phyloP scores from a whole-genome alignment of 2,113 vertebrate genomes.

The chimpanzee (Pan troglodytes) region NHGRI_mPanTro3-v2.1_pri NC_072420.2:18021001-18021500 shows the following conservation, averaged over 20 bases:
- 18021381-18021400: neutral
- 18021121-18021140: neutral
- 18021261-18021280: neutral
- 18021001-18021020: neutral
- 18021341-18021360: neutral
- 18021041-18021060: neutral
- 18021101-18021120: neutral
- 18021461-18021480: neutral
- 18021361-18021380: neutral
- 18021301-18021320: neutral
- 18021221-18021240: neutral
- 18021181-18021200: neutral
- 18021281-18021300: neutral
- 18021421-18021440: neutral
- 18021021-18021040: neutral
- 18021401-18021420: neutral
- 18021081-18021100: neutral
- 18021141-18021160: neutral
- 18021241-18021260: neutral
- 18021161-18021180: neutral
- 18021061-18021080: neutral
- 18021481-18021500: neutral
- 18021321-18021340: neutral
- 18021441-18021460: constrained; percentile 11
- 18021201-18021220: neutral